Conservation (phyloP, 2,888 invertebrate genomes). For the Sceliomorpha sp. region DNA sequence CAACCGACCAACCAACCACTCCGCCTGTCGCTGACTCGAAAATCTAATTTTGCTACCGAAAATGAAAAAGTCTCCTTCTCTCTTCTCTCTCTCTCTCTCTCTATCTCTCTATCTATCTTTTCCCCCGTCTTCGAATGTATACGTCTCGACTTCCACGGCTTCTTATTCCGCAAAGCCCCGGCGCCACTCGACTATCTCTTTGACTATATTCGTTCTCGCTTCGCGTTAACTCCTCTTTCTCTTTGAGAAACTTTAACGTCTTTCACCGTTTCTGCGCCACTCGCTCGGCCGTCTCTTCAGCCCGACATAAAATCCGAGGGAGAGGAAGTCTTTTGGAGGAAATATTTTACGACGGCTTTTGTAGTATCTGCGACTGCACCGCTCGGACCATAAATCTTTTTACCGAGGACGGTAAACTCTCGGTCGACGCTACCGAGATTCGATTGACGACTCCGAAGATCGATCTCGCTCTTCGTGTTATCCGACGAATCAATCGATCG, state of each 20-base stretch:
- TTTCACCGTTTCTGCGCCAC: slow-evolving; percentile 22
- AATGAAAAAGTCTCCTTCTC: slow-evolving; percentile 59
- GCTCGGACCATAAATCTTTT: too few relatives aligned
- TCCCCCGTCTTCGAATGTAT: slow-evolving; percentile 22
- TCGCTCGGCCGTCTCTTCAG: neutral
- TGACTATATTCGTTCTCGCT: slow-evolving; percentile 43
- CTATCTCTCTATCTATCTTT: too few relatives aligned
- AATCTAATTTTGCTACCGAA: slow-evolving; percentile 69
- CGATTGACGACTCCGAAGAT: too few relatives aligned
- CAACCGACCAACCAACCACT: slow-evolving; percentile 32
- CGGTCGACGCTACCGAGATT: too few relatives aligned
- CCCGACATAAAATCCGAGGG: too few relatives aligned
- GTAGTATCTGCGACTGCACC: too few relatives aligned
- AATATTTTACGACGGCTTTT: too few relatives aligned
- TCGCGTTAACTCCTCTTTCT: slow-evolving; percentile 22
- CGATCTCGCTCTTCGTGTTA: too few relatives aligned
- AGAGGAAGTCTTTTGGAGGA: slow-evolving; percentile 18
- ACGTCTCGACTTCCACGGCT: slow-evolving; percentile 40
- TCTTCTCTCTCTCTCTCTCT: too few relatives aligned
- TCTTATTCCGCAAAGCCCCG: slow-evolving; percentile 30
- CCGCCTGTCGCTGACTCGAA: slow-evolving; percentile 59
- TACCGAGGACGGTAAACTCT: too few relatives aligned
- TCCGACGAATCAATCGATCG: too few relatives aligned
- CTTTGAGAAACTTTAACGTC: slow-evolving; percentile 45
- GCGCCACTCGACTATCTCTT: slow-evolving; percentile 34